Conservation (phyloP, 53 echinoderm and acorn worm species). For the Henricia sp. region DNA sequence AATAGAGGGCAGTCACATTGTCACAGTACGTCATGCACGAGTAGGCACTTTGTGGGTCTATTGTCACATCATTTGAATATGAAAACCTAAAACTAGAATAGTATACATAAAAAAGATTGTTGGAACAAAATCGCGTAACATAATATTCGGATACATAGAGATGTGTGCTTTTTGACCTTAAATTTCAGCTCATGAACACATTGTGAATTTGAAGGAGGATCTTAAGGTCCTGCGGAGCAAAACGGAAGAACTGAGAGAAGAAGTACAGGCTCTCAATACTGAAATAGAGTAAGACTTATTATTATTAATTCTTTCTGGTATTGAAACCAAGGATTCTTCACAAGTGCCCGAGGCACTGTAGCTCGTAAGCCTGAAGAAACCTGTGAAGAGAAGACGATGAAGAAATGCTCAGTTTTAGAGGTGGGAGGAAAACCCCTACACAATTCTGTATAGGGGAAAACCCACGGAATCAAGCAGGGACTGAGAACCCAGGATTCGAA, state of each 20-base stretch:
- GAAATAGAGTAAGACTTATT: slow-evolving; percentile 81
- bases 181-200: slow-evolving; percentile 89
- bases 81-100: neutral
- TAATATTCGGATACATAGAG: too few species aligned
- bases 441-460: too few species aligned
- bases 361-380: neutral
- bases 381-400: neutral
- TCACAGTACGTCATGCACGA: too few species aligned
- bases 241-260: slow-evolving; percentile 61
- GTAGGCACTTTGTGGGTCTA: too few species aligned
- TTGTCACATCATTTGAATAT: too few species aligned
- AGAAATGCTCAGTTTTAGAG: too few species aligned
- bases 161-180: too few species aligned
- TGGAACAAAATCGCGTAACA: neutral
- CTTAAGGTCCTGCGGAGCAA: slow-evolving; percentile 44
- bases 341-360: too few species aligned
- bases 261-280: slow-evolving; percentile 72
- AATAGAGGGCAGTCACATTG: too few species aligned
- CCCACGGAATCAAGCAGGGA: too few species aligned
- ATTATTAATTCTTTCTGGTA: neutral
- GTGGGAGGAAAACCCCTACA: too few species aligned
- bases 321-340: neutral
- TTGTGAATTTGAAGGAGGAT: slow-evolving; percentile 62
- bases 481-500: too few species aligned
- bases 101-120: neutral